These are phyloP conservation scores for Alligator sinensis DNA, from an alignment of 2,113 vertebrate genomes.

Conservation along the genomic window DNA sequence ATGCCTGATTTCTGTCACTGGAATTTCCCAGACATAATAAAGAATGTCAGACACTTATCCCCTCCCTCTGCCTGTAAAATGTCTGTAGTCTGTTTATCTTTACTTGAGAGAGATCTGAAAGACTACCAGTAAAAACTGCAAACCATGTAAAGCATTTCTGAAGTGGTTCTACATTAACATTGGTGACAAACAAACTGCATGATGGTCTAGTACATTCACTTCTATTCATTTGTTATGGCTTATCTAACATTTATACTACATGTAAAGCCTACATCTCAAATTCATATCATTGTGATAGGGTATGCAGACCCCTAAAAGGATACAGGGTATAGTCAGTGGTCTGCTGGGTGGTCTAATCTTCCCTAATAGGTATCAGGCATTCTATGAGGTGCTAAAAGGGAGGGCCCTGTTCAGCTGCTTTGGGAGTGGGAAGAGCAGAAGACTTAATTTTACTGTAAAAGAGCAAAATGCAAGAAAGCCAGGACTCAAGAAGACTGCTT, in stretches of 20 bases:
- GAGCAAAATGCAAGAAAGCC: neutral
- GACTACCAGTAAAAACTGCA: neutral
- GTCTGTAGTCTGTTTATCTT: neutral
- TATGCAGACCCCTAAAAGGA: neutral
- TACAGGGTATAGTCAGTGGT: fast-evolving
- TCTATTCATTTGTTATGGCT: neutral
- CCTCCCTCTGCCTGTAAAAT: neutral
- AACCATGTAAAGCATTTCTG: neutral
- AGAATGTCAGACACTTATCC: neutral
- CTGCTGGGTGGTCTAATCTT: neutral
- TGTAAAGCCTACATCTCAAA: neutral
- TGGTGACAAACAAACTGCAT: fast-evolving
- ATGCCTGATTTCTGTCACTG: neutral
- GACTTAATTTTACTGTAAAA: neutral
- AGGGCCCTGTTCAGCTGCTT: neutral
- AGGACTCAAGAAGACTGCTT: neutral
- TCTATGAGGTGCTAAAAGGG: neutral
- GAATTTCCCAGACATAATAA: neutral
- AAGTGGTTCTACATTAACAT: neutral
- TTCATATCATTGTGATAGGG: neutral
- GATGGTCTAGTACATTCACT: neutral
- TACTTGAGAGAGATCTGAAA: neutral
- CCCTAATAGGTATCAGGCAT: neutral
- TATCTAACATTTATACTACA: too few species aligned
- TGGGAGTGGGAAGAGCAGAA: neutral